phyloP scores from a whole-genome alignment of 2,113 vertebrate genomes.

The Nematolebias whitei region DNA sequence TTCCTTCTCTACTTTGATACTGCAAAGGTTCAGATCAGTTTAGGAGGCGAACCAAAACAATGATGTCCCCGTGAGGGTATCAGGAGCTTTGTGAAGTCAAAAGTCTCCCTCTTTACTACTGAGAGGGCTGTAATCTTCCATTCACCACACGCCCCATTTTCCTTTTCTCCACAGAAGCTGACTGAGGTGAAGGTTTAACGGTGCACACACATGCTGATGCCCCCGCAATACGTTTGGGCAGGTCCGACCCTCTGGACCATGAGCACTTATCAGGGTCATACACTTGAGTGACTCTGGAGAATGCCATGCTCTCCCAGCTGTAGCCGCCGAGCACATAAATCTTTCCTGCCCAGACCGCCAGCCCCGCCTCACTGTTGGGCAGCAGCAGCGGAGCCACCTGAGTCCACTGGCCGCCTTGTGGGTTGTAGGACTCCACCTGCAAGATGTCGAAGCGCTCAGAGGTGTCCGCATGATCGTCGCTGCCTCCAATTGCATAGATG shows the following conservation, averaged over 20 bases:
- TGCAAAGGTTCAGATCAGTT: no score
- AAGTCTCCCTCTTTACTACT: background rate
- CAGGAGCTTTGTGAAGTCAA: background rate
- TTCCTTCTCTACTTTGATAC: no score
- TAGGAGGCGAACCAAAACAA: no score
- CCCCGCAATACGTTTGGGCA: conserved; percentile 89
- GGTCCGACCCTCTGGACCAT: conserved; percentile 87
- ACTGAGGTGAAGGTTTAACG: conserved; percentile 70
- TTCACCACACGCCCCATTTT: conserved; percentile 72
- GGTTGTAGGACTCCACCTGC: conserved; percentile 90
- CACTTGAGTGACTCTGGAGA: conserved; percentile 90
- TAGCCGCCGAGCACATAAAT: conserved; percentile 95
- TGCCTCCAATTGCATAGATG: conserved; percentile 92
- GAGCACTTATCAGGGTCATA: conserved; percentile 83
- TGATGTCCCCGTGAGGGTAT: background rate
- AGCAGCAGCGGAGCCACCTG: conserved; percentile 83
- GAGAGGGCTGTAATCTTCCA: conserved; percentile 62
- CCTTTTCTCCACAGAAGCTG: conserved; percentile 74
- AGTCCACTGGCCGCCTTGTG: conserved; percentile 89
- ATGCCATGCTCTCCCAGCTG: conserved; percentile 92
- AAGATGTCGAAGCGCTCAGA: conserved; percentile 93
- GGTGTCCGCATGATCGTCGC: conserved; percentile 89
- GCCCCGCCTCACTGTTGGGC: conserved; percentile 92
- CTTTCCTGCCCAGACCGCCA: conserved; percentile 85
- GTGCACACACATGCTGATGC: conserved; percentile 90